Base-by-base conservation (phyloP, 1,140 invertebrate species). In the Heliconius melpomene region DNA sequence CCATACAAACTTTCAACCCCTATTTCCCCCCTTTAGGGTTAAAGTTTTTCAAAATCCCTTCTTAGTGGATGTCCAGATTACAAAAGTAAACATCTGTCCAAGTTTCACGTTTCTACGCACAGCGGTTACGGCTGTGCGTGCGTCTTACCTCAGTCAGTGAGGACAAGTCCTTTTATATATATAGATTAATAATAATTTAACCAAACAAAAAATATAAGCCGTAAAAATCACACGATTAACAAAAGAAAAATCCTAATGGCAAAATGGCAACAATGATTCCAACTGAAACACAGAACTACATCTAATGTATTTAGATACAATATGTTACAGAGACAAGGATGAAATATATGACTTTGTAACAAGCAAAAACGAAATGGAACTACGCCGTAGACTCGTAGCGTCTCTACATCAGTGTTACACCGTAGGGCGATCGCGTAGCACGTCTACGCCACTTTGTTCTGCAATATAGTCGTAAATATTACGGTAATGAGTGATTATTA, bases 211-310 rank as follows among this genome's bases (percentile, higher is more conserved):
- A 23, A 20, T 23, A 11, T 57, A 23, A n/a, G 40, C 13, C 78
- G 75, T 78, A 79, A 54, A 83, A 76, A 78, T 84, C 77, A 85
- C 82, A 86, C 81, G 79, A 78, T 83, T 36, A 81, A 87, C 85
- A 89, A 89, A 85, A 89, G 83, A 87, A 87, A 89, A 86, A 84
- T 86, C 86, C 87, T 87, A 85, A 85, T 85, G 82, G 85, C 82
- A 86, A 91, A 91, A 92, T 83, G 85, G 85, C 88, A 91, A 91
- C 88, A 90, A 90, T 90, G 89, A 87, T 89, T 89, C 86, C 83
- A 84, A 84, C 85, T 87, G 79, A 88, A 91, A 88, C 88, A 82
- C 88, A 90, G 80, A 83, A 83, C 84, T 84, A 87, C 88, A 86
- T 90, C 85, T 82, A 87, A 83, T 83, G 82, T 86, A 87, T 87